These are phyloP conservation scores for Boloria selene DNA, from an alignment of 2,888 invertebrate genomes.

Conservation along the genomic window DNA sequence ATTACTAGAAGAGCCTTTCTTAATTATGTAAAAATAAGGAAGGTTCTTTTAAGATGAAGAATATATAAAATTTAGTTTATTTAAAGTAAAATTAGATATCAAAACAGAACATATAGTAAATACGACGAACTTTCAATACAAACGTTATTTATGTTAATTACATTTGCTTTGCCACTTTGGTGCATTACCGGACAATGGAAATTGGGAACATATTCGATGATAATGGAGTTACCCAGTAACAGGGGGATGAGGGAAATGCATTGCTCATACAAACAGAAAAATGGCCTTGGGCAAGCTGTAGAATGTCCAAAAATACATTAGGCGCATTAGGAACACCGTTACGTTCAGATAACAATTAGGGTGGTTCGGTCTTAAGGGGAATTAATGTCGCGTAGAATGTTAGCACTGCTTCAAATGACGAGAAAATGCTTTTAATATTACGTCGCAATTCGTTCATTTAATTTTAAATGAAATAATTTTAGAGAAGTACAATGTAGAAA, in stretches of 20 bases:
- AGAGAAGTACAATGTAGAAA: background rate
- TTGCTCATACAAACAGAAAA: conserved; percentile 77
- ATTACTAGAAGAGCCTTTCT: too few species aligned
- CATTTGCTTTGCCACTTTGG: conserved; percentile 65
- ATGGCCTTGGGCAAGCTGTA: conserved; percentile 79
- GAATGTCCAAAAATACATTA: conserved; percentile 82
- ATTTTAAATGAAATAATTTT: background rate
- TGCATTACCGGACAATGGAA: conserved; percentile 73
- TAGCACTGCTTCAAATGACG: conserved; percentile 64
- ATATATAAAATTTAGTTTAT: too few species aligned
- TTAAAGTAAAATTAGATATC: too few species aligned
- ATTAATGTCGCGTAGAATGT: conserved; percentile 71
- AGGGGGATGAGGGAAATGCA: conserved; percentile 64
- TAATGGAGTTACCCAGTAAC: conserved; percentile 75
- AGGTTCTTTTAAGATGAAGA: too few species aligned
- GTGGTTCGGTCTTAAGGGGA: conserved; percentile 77
- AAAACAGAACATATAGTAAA: too few species aligned
- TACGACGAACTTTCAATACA: conserved; percentile 16
- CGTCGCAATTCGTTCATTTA: background rate
- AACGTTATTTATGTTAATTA: conserved; percentile 73
- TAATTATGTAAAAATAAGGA: too few species aligned
- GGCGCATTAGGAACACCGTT: conserved; percentile 80
- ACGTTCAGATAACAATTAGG: conserved; percentile 81
- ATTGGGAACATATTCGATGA: conserved; percentile 80
- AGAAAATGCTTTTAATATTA: conserved; percentile 23